phyloP scores from a whole-genome alignment of 30 jellyfish, hydroid and myxozoan genomes.

The Hydra vulgaris region DNA sequence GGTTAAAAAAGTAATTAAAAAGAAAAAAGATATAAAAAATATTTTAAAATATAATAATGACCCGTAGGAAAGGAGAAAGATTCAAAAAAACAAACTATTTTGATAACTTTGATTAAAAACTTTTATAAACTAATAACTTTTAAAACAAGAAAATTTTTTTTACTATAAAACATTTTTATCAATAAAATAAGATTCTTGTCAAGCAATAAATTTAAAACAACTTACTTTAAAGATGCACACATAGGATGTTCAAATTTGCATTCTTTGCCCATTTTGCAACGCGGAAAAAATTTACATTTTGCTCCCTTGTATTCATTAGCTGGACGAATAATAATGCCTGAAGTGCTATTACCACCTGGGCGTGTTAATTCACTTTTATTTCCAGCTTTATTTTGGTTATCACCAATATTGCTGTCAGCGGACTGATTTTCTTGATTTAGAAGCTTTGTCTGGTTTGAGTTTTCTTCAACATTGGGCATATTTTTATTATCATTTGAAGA shows the following conservation, averaged over 20 bases:
- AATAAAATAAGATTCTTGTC: neutral
- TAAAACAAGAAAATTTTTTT: too few species aligned
- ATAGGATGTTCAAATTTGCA: conserved; percentile 66
- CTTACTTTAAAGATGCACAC: conserved; percentile 30
- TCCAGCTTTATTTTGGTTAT: neutral
- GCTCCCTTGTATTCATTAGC: conserved; percentile 4
- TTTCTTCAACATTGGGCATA: neutral
- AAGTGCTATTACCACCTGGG: neutral
- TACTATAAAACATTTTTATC: too few species aligned
- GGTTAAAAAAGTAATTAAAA: too few species aligned
- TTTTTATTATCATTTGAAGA: neutral
- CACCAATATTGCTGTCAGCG: neutral
- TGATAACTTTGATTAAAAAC: too few species aligned
- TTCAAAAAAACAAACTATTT: too few species aligned
- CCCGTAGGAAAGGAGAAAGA: too few species aligned
- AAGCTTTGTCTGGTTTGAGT: too few species aligned
- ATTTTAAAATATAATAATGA: too few species aligned
- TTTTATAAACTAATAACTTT: too few species aligned
- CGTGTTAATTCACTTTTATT: neutral
- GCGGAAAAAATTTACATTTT: conserved; percentile 60
- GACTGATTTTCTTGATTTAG: neutral
- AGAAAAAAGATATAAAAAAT: too few species aligned
- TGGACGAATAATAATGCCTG: conserved; percentile 1
- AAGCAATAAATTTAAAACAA: neutral
- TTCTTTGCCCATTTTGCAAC: conserved; percentile 39